Evolutionary conservation across 2,113 vertebrate genomes (phyloP).

Genomic region (Alethe diademata): DNA sequence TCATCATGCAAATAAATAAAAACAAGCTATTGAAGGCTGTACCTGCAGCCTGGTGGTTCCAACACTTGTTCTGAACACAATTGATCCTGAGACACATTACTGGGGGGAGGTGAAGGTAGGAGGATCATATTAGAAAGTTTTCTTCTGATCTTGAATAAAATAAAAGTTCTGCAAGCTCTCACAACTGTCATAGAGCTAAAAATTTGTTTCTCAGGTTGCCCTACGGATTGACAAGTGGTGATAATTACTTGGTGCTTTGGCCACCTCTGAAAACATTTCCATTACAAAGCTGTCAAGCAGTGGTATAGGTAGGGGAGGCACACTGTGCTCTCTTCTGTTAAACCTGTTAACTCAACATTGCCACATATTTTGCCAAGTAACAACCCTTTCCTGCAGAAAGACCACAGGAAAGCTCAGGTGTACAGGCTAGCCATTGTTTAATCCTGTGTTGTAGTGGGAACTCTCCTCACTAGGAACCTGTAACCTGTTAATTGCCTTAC

Average conservation of each 20-base stretch:
- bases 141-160: background rate
- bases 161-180: background rate
- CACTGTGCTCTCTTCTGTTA: background rate
- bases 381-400: background rate
- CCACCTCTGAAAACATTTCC: background rate
- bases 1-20: background rate
- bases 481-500: conserved; percentile 67
- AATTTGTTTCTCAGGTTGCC: background rate
- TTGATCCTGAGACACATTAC: background rate
- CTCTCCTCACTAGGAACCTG: conserved; percentile 47
- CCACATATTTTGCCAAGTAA: background rate
- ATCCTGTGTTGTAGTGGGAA: conserved; percentile 17
- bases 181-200: background rate
- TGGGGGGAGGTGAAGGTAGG: rapidly evolving
- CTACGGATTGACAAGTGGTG: background rate
- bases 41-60: background rate
- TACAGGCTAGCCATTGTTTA: background rate
- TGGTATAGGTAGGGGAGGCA: no score
- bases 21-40: background rate
- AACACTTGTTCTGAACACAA: background rate
- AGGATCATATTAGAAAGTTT: background rate
- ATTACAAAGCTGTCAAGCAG: background rate
- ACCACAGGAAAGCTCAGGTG: background rate
- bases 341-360: background rate
- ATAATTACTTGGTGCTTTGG: background rate